Conservation (phyloP, 2,113 vertebrate genomes). For the Gymnogyps californianus region DNA sequence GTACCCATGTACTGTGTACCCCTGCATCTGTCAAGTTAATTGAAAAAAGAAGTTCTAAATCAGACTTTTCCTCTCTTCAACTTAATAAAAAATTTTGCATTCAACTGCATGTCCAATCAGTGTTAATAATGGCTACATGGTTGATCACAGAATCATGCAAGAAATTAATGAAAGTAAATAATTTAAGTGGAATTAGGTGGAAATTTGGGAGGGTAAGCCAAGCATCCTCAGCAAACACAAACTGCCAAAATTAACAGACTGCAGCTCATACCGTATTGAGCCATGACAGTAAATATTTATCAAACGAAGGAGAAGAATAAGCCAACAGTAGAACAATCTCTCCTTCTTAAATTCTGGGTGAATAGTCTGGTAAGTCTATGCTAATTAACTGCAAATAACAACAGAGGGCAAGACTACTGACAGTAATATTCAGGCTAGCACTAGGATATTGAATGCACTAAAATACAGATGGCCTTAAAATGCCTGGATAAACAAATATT, state of each 20-base stretch:
- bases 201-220: constrained; percentile 56
- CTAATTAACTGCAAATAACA: constrained; percentile 57
- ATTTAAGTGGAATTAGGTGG: constrained; percentile 64
- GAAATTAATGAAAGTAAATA: constrained; percentile 67
- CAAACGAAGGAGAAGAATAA: constrained; percentile 61
- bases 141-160: constrained; percentile 38
- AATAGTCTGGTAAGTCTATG: neutral
- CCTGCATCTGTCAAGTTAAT: neutral
- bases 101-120: constrained; percentile 47
- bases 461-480: constrained; percentile 16
- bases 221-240: constrained; percentile 46
- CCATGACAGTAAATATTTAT: constrained; percentile 69
- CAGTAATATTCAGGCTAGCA: neutral
- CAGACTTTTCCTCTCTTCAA: constrained; percentile 1
- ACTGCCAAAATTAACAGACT: constrained; percentile 66
- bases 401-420: neutral
- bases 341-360: constrained; percentile 22
- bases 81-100: constrained; percentile 12
- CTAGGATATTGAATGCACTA: neutral
- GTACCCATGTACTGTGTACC: too few species aligned
- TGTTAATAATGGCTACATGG: constrained; percentile 33
- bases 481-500: constrained; percentile 1
- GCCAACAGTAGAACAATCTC: constrained; percentile 30
- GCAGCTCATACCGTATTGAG: constrained; percentile 61
- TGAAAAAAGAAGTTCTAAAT: constrained; percentile 43